Percentiles rank a stretch among this genome's conserved stretches.
Conservation (phyloP, 1,140 invertebrate genomes). For the Dinothrombium tinctorium region DNA sequence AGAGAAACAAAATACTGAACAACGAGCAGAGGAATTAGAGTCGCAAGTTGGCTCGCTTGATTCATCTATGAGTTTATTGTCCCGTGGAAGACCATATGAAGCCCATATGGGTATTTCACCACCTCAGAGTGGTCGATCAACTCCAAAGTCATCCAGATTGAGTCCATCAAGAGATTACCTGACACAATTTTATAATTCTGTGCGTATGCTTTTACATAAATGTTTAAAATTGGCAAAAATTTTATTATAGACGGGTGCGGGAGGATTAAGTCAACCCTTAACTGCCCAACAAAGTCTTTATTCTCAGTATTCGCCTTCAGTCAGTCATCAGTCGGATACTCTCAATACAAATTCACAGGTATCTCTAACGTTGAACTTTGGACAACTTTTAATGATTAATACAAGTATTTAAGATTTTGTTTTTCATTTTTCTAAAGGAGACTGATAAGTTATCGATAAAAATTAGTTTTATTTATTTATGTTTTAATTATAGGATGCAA, state of each 20-base stretch:
- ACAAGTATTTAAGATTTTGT: too few relatives aligned
- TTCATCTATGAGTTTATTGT: conserved; percentile 55
- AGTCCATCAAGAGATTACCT: conserved; percentile 51
- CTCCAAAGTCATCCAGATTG: conserved; percentile 40
- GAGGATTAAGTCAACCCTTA: not conserved
- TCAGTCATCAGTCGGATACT: not conserved
- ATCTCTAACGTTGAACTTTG: too few relatives aligned
- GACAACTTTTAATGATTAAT: too few relatives aligned
- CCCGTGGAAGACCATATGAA: conserved; percentile 40
- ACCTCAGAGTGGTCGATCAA: conserved; percentile 48
- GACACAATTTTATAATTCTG: conserved; percentile 51
- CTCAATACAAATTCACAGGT: not conserved
- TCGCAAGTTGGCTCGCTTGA: conserved; percentile 82
- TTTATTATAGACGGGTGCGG: not conserved
- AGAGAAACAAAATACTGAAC: conserved; percentile 86
- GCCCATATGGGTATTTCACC: conserved; percentile 33
- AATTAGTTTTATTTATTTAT: not conserved
- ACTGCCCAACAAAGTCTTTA: not conserved
- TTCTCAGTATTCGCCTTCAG: conserved; percentile 5
- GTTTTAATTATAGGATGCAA: not conserved
- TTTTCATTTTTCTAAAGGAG: not conserved
- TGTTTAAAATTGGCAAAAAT: not conserved
- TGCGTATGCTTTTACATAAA: conserved; percentile 23
- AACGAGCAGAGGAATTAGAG: conserved; percentile 86
- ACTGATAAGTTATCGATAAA: not conserved